These are phyloP conservation scores for Zeus faber DNA, from an alignment of 2,113 vertebrate species.

Conservation along the genomic window DNA sequence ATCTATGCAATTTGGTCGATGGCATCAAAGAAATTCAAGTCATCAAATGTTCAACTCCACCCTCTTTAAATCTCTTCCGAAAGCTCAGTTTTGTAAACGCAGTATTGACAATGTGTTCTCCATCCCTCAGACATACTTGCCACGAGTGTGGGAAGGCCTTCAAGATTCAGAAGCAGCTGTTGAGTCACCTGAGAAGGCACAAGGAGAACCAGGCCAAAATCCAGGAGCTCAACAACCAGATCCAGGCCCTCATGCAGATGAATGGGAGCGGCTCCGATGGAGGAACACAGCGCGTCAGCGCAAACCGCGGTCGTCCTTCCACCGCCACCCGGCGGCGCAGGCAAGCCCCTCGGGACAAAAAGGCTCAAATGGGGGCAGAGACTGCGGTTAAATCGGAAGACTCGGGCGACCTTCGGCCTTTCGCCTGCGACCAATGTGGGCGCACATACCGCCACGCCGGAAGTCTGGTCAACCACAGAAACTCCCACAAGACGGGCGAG, in stretches of 20 bases:
- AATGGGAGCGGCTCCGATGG: conserved; percentile 54
- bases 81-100: conserved; percentile 15
- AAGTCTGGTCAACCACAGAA: conserved; percentile 87
- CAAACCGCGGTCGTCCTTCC: conserved; percentile 33
- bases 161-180: conserved; percentile 83
- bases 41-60: too few relatives aligned
- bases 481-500: conserved; percentile 86
- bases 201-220: conserved; percentile 74
- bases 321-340: conserved; percentile 24
- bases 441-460: conserved; percentile 87
- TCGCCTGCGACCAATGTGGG: conserved; percentile 83
- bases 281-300: conserved; percentile 42
- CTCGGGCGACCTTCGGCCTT: conserved; percentile 71
- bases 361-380: conserved; percentile 21
- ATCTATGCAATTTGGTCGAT: too few relatives aligned
- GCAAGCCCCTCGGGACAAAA: conserved; percentile 27
- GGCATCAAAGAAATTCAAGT: too few relatives aligned
- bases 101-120: conserved; percentile 8
- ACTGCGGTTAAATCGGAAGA: conserved; percentile 42
- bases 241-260: conserved; percentile 73
- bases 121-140: conserved; percentile 63
- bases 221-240: conserved; percentile 76
- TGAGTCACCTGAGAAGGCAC: conserved; percentile 82
- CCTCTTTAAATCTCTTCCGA: too few relatives aligned
- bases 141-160: conserved; percentile 84